phyloP scores from a whole-genome alignment of 2,888 invertebrate species.

The Odontocerum albicorne region DNA sequence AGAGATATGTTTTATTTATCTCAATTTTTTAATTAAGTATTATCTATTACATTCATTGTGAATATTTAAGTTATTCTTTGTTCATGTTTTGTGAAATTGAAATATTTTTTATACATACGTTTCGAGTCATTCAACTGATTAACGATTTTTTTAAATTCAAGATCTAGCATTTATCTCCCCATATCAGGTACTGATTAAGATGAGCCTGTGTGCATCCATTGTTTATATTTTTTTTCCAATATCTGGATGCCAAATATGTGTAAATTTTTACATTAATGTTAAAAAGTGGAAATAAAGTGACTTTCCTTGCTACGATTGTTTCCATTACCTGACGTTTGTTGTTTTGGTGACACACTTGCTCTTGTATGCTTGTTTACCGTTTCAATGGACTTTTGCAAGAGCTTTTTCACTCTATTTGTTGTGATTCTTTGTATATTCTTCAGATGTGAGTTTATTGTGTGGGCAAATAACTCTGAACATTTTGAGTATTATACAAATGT shows the following conservation, averaged over 20 bases:
- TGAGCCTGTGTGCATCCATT: constrained; percentile 17
- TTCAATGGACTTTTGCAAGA: not conserved
- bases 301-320: constrained; percentile 44
- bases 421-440: too few relatives aligned
- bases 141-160: too few relatives aligned
- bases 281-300: constrained; percentile 39
- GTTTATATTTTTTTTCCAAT: constrained; percentile 14
- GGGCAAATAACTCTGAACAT: too few relatives aligned
- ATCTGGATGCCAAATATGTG: constrained; percentile 25
- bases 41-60: constrained; percentile 6
- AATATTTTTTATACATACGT: not conserved
- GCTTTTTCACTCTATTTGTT: not conserved
- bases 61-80: constrained; percentile 6
- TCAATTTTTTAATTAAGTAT: too few relatives aligned
- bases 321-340: constrained; percentile 59
- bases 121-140: too few relatives aligned
- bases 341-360: constrained; percentile 56
- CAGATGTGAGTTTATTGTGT: too few relatives aligned
- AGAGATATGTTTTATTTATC: constrained; percentile 33
- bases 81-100: not conserved
- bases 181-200: not conserved
- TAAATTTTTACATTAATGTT: constrained; percentile 24
- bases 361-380: constrained; percentile 52
- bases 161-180: constrained; percentile 14
- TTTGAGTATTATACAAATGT: too few relatives aligned